Evolutionary conservation across 2,113 vertebrate species (phyloP).

Genomic region (Lichenostomus cassidix): DNA sequence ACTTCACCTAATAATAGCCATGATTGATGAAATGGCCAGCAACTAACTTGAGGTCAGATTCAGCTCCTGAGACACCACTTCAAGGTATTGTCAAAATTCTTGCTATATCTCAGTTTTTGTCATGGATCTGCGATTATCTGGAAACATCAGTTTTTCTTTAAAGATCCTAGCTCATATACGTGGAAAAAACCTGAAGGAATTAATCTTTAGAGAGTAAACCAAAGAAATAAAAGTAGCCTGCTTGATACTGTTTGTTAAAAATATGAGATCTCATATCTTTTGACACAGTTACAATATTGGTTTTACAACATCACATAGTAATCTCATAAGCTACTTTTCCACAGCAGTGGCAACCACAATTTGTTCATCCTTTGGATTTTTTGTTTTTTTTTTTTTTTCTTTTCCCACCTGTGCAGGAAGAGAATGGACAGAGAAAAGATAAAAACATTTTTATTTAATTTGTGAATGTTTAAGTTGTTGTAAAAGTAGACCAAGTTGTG

Average conservation of each 20-base stretch:
- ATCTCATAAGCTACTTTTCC: neutral
- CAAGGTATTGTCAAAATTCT: neutral
- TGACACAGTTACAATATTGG: neutral
- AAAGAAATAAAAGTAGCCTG: neutral
- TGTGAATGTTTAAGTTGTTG: neutral
- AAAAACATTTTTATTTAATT: neutral
- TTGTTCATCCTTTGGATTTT: neutral
- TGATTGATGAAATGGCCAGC: neutral
- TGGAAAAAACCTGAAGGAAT: neutral
- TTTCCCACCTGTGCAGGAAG: fast-evolving
- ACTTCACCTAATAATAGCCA: neutral
- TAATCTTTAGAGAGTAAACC: neutral
- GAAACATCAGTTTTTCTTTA: neutral
- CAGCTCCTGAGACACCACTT: neutral
- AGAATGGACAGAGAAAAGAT: neutral
- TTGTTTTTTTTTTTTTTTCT: too few relatives aligned
- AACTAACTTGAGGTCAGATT: neutral
- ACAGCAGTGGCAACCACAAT: neutral
- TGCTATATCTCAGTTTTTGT: neutral
- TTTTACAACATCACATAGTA: neutral
- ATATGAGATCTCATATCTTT: neutral
- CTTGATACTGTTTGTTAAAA: neutral
- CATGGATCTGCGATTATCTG: neutral
- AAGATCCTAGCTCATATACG: neutral
- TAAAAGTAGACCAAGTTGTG: neutral